A percentile compares a stretch with the other conserved stretches of the same genome.
These are phyloP conservation scores for Chrysolina haemoptera DNA, from an alignment of 2,888 invertebrate genomes.

Conservation along the genomic window DNA sequence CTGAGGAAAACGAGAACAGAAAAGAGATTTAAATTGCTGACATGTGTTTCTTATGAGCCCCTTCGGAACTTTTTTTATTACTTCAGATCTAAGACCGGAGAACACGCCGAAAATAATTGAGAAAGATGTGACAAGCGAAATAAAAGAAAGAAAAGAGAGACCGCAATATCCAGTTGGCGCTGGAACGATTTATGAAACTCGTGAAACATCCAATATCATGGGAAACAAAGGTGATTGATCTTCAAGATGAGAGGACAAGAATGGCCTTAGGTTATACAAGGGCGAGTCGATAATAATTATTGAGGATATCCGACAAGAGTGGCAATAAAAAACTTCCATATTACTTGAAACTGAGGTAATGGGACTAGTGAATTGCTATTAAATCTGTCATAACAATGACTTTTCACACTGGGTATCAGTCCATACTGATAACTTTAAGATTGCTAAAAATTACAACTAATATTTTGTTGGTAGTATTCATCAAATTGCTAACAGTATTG, in stretches of 20 bases:
- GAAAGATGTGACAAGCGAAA: conserved; percentile 52
- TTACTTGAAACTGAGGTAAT: too few relatives aligned
- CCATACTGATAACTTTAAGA: too few relatives aligned
- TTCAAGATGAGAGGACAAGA: not conserved
- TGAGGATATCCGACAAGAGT: too few relatives aligned
- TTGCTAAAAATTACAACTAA: too few relatives aligned
- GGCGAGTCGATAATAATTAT: too few relatives aligned
- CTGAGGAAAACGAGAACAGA: not conserved
- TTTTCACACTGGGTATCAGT: too few relatives aligned
- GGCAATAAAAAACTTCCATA: too few relatives aligned
- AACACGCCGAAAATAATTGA: conserved; percentile 45
- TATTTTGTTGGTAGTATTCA: too few relatives aligned
- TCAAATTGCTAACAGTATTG: too few relatives aligned
- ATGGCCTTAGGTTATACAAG: not conserved
- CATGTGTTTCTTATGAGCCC: conserved; percentile 4
- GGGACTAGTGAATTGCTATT: too few relatives aligned
- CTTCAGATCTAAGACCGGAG: conserved; percentile 18
- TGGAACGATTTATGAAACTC: conserved; percentile 11
- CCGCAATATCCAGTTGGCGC: conserved; percentile 32
- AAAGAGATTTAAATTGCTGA: conserved; percentile 2
- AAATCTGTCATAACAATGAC: too few relatives aligned
- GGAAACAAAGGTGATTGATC: conserved; percentile 14
- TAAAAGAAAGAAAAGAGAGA: conserved; percentile 33
- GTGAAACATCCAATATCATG: conserved; percentile 3
- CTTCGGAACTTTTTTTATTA: conserved; percentile 6